Evolutionary conservation across 2,113 vertebrate genomes (phyloP), one percentile per base, ranked within the genome.

Genomic region (Mola mola): DNA sequence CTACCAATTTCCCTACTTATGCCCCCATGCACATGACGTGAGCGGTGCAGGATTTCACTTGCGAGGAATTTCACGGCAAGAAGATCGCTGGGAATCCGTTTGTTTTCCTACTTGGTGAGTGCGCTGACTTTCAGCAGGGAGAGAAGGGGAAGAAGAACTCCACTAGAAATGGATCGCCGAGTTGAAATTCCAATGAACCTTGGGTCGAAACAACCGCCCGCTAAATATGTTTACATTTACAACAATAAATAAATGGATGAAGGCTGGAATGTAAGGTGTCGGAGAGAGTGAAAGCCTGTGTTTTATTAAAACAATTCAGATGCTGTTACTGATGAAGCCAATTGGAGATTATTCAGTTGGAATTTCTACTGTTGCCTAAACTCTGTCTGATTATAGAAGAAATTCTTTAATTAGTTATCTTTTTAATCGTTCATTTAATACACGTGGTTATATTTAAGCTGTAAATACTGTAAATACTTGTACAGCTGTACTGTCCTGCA

Each of bases 191-290:
- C 56, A 69, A 44, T 53, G 60, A 71, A 63, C 49, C 53, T 51
- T 11, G 2, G 44, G 17, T 72, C 59, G 53, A 59, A 71, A 66
- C 75, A 82, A 71, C 41, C 46, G 52, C 58, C 43, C 66, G 20
- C 21, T 31, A 62, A 69, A 79, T 66, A 50, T 50, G 40, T 83
- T 79, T 66, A 66, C 2, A 25, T 41, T 66, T 46, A 58, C 20
- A 57, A 66, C 37, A 62, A 66, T 70, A 51, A 62, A 65, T 72
- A 61, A 76, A 20, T 15, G 20, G 25, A 75, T 57, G 48, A 65
- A 75, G 52, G 33, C 34, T 64, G 42, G 34, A 16, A 62, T 33
- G 56, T 19, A 55, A 61, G 63, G 48, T 0, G 33, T 17, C 16
- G 36, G 41, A 42, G 12, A 70, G 55, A 64, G 55, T 55, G 62